Percentiles rank a stretch among this genome's conserved stretches.
These are phyloP conservation scores for Eulemur rubriventer DNA, from an alignment of 2,797 vertebrate genomes.

Conservation along the genomic window DNA sequence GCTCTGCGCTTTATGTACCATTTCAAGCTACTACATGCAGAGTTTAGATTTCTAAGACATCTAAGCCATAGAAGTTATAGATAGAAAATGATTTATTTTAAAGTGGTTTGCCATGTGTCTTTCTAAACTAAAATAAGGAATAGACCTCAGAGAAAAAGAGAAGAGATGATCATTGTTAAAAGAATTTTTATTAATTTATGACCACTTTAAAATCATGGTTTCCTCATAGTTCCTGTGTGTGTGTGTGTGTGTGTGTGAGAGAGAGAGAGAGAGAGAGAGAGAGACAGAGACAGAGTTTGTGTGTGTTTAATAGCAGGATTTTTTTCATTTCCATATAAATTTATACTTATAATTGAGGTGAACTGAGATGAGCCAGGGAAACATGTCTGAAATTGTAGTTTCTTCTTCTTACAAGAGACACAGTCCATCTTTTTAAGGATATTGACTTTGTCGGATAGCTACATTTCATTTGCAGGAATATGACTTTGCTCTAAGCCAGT, in stretches of 20 bases:
- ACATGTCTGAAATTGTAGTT: neutral
- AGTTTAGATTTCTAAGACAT: slow-evolving; percentile 43
- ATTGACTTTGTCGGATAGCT: slow-evolving; percentile 5
- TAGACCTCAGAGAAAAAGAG: neutral
- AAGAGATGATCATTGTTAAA: slow-evolving; percentile 31
- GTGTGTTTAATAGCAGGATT: neutral
- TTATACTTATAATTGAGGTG: neutral
- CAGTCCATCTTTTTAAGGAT: neutral
- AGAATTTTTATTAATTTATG: slow-evolving; percentile 5
- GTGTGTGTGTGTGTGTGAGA: no score
- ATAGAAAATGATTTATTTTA: neutral
- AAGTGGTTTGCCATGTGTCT: slow-evolving; percentile 35
- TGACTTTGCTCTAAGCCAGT: neutral
- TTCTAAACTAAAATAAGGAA: slow-evolving; percentile 43
- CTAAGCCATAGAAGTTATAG: neutral
- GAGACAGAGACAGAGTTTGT: no score
- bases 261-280: no score
- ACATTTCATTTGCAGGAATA: neutral
- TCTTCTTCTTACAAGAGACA: neutral
- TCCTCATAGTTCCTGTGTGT: neutral
- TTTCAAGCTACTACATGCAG: neutral
- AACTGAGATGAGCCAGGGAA: slow-evolving; percentile 14
- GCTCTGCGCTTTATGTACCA: neutral
- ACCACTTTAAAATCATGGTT: slow-evolving; percentile 6
- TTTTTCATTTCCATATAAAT: slow-evolving; percentile 16